These are phyloP conservation scores for Diabrotica virgifera DNA, from an alignment of 1,140 invertebrate species.

Conservation along the genomic window DNA sequence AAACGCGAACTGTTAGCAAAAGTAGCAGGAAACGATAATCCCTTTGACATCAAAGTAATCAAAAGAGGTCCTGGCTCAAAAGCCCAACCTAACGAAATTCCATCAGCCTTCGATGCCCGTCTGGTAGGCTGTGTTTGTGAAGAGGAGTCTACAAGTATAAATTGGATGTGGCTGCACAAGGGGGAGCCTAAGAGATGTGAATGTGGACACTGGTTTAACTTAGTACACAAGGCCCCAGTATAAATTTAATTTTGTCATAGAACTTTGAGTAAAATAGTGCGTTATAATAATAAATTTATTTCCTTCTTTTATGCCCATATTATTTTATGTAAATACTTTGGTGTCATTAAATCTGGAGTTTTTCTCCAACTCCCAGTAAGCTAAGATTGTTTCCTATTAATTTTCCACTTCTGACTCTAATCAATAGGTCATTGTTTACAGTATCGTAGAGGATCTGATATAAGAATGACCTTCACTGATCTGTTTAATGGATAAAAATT, in stretches of 20 bases:
- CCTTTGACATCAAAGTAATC: conserved; percentile 79
- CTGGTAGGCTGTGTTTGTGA: conserved; percentile 96
- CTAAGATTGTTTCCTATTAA: too few species aligned
- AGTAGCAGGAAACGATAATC: conserved; percentile 85
- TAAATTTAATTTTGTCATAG: conserved; percentile 48
- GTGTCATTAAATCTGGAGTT: neutral
- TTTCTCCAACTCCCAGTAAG: neutral
- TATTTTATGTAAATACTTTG: conserved; percentile 14
- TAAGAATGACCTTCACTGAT: too few species aligned
- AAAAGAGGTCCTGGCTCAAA: conserved; percentile 80
- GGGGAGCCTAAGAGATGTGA: conserved; percentile 87
- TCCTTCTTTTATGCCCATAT: conserved; percentile 6
- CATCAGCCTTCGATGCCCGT: conserved; percentile 83
- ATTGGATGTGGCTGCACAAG: conserved; percentile 92
- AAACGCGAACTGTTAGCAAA: conserved; percentile 83
- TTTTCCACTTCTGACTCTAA: too few species aligned
- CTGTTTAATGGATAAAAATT: too few species aligned
- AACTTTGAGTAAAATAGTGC: conserved; percentile 15
- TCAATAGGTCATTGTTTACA: too few species aligned
- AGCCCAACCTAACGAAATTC: conserved; percentile 83
- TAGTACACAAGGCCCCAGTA: conserved; percentile 68
- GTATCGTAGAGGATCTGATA: too few species aligned
- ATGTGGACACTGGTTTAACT: conserved; percentile 96
- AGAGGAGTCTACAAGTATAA: conserved; percentile 82
- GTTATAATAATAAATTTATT: conserved; percentile 14